Base-by-base conservation (phyloP, 2,797 vertebrate genomes). In the Notoglanidium macrostoma region DNA sequence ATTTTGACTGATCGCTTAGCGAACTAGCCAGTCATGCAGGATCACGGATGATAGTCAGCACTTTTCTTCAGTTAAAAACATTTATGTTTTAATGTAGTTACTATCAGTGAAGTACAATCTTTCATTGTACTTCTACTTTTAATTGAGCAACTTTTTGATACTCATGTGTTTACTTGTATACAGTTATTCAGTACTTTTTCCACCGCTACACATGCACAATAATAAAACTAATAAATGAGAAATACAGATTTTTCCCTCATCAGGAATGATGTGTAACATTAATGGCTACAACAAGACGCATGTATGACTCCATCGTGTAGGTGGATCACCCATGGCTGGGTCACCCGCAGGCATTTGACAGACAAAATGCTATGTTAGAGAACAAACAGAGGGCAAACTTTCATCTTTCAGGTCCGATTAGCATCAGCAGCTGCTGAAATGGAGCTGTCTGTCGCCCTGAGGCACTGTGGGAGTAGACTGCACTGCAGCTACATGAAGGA, bases 381-480 rank as follows among this genome's bases (percentile, higher is more conserved):
- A 93, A 95, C 94, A 95, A 95, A 95, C 94, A 94, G 88, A 91
- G 88, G 91, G 94, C 94, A 95, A 95, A 95, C 92, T 94, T 94
- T 89, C 84, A 90, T 89, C 94, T 93, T 92, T 95, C 95, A 95
- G 89, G 88, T 90, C 88, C 57, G 88, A 94, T 95, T 93, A 95
- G 89, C 92, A 87, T 95, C 95, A 95, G 57, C 77, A 89, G 84
- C 57, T 54, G 40, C 83, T 91, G 92, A 95, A 93, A 94, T 73
- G 91, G 84, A 93, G 89, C 91, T 87, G 93, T 92, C 90, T 95
- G 93, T 94, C 89, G 92, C 94, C 94, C 93, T 84, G 77, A 91
- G 92, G 92, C 90, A 89, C 87, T 87, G 40, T 46, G 77, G 91
- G 89, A 89, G 87, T 89, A 86, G 87, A 83, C 79, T 51, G 65